Evolutionary conservation across 2,797 vertebrate species (phyloP), one percentile per base, ranked within the genome.

Genomic region (Neostethus bicornis): DNA sequence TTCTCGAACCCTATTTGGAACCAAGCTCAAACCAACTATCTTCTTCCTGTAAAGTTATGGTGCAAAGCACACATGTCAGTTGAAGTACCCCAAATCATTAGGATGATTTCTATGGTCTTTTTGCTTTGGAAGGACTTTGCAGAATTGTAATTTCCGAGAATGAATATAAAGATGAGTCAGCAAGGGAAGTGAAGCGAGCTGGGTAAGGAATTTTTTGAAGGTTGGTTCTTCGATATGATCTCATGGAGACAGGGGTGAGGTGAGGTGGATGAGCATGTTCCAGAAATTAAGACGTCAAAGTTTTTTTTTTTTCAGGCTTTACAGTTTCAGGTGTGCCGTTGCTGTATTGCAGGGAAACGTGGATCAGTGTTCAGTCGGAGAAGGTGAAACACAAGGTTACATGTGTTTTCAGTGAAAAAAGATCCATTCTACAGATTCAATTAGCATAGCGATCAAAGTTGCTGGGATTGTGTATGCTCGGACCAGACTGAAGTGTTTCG

Each of bases 91-190:
- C 13, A 11, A 32, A 11, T 32, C 5, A 13, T 14, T 32, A 32
- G 11, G 4, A 32, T 11, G 12, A 32, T 13, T 32, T 32, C 1
- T 14, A 13, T 13, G 12, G 11, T 32, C 5, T 1, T 13, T 31
- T 32, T 32, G 12, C 12, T 32, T 12, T 14, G 55, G 21, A n/a
- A 35, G 45, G 41, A 42, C 42, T 26, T 45, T 21, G 37, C 29
- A 46, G 16, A 23, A 46, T 9, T 1, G 9, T 11, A 37, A 31
- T 16, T 12, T 56, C 23, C n/a, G 12, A 42, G 16, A 25, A 25
- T 21, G 21, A 19, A 14, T 17, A 7, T 25, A 14, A 21, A 4
- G 24, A 44, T 35, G 10, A 34, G 29, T 16, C 24, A 9, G 29
- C 17, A 16, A 17, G 29, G 55, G 32, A 25, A 21, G 21, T 35